A percentile compares a stretch with the other conserved stretches of the same genome.
Evolutionary conservation across 2,888 invertebrate species (phyloP).

Genomic region (Sphaerophoria taeniata): DNA sequence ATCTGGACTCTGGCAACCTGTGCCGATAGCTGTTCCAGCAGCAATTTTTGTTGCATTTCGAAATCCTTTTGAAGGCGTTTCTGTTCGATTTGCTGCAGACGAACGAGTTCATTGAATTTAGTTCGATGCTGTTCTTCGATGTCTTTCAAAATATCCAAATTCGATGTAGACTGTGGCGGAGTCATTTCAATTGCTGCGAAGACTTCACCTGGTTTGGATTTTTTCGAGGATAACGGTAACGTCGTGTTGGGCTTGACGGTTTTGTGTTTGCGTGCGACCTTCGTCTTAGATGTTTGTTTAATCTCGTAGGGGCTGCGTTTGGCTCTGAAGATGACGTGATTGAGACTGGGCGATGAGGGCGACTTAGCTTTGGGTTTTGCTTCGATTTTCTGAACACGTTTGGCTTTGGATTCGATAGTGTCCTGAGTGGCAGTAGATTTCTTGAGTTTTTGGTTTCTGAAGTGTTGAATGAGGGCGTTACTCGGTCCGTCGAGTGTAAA

Average conservation of each 20-base stretch:
- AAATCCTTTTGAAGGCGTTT: slow-evolving; percentile 86
- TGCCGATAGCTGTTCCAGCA: slow-evolving; percentile 82
- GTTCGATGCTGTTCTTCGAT: slow-evolving; percentile 87
- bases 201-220: not conserved
- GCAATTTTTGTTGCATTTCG: slow-evolving; percentile 86
- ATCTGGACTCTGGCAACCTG: slow-evolving; percentile 76
- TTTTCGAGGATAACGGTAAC: slow-evolving; percentile 23
- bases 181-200: not conserved
- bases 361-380: slow-evolving; percentile 70
- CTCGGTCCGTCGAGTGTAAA: slow-evolving; percentile 91
- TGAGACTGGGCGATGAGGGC: slow-evolving; percentile 48
- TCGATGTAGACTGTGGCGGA: slow-evolving; percentile 33
- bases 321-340: slow-evolving; percentile 62
- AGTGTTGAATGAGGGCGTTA: slow-evolving; percentile 85
- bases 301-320: slow-evolving; percentile 75
- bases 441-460: slow-evolving; percentile 76
- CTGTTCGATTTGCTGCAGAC: slow-evolving; percentile 87
- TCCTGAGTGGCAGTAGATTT: slow-evolving; percentile 77
- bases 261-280: slow-evolving; percentile 67
- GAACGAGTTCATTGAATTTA: slow-evolving; percentile 86
- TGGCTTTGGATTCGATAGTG: slow-evolving; percentile 81
- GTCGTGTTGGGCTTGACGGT: slow-evolving; percentile 41
- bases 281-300: slow-evolving; percentile 67
- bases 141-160: slow-evolving; percentile 74
- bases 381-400: slow-evolving; percentile 79